phyloP scores from a whole-genome alignment of 2,113 vertebrate species.

The Pterophyllum scalare region DNA sequence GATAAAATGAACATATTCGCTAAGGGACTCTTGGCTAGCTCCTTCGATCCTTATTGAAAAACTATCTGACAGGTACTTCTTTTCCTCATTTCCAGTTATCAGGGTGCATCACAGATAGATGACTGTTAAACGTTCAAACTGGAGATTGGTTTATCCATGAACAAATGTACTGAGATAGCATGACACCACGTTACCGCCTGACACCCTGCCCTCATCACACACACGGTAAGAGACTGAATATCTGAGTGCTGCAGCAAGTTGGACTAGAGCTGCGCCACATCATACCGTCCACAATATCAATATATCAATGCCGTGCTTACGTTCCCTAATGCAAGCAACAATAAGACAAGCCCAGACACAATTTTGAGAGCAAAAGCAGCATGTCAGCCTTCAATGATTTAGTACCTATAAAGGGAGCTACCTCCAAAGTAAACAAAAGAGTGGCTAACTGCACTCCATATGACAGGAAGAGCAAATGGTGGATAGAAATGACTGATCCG shows the following conservation, averaged over 20 bases:
- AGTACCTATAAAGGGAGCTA: background rate
- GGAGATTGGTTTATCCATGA: fast-evolving
- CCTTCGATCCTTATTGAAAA: background rate
- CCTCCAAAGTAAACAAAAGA: background rate
- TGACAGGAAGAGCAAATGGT: background rate
- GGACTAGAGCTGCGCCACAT: background rate
- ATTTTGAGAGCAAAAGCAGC: background rate
- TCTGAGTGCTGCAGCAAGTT: background rate
- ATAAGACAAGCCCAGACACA: background rate
- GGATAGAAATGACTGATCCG: background rate
- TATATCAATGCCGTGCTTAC: background rate
- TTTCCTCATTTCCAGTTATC: background rate
- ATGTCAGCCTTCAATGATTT: background rate
- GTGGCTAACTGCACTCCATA: background rate
- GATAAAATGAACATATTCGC: background rate
- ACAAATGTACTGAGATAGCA: background rate
- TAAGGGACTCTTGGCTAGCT: background rate
- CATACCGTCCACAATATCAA: background rate
- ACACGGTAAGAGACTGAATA: background rate
- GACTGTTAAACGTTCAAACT: background rate
- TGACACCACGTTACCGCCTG: background rate
- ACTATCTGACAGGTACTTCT: background rate
- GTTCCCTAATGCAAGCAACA: background rate
- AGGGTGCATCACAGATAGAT: background rate
- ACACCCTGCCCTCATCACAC: background rate